Percentiles rank a stretch among this genome's conserved stretches.
Evolutionary conservation across 2,797 vertebrate species (phyloP).

Genomic region (Gallirallus australis): DNA sequence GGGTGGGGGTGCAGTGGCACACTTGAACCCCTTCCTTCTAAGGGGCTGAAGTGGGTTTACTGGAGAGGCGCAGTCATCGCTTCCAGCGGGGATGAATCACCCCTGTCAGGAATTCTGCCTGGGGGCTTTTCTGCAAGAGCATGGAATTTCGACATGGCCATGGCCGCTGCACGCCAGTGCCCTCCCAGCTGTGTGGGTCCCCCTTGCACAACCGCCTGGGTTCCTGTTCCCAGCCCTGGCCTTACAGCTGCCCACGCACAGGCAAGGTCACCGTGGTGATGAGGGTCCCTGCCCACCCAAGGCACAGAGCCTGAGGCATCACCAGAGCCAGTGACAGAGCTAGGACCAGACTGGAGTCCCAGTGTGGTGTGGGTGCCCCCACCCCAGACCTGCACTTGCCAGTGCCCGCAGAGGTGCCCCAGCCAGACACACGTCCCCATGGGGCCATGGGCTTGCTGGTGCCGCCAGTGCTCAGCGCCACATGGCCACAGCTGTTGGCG

Average conservation of each 20-base stretch:
- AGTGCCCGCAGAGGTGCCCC: fast-evolving
- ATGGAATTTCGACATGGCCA: constrained; percentile 31
- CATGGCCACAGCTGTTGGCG: fast-evolving
- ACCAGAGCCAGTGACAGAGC: fast-evolving
- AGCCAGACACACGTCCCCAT: fast-evolving
- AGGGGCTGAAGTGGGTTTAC: constrained; percentile 14
- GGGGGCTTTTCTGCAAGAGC: constrained; percentile 54
- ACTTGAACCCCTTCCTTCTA: background rate
- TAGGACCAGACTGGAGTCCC: fast-evolving
- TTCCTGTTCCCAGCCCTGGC: background rate
- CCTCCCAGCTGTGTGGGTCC: background rate
- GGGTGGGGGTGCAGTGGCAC: fast-evolving
- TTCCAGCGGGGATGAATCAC: constrained; percentile 68
- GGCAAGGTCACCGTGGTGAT: fast-evolving
- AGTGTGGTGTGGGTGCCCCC: fast-evolving
- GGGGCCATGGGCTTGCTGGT: background rate
- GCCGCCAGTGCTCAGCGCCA: fast-evolving
- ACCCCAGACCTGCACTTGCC: fast-evolving
- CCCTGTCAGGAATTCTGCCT: constrained; percentile 62
- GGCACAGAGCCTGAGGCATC: fast-evolving
- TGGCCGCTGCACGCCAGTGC: background rate
- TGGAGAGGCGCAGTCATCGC: constrained; percentile 47
- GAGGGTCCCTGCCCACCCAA: fast-evolving
- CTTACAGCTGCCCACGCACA: fast-evolving
- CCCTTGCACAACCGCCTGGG: constrained; percentile 22